phyloP scores from a whole-genome alignment of 2,797 vertebrate species.

The Knipowitschia caucasica region DNA sequence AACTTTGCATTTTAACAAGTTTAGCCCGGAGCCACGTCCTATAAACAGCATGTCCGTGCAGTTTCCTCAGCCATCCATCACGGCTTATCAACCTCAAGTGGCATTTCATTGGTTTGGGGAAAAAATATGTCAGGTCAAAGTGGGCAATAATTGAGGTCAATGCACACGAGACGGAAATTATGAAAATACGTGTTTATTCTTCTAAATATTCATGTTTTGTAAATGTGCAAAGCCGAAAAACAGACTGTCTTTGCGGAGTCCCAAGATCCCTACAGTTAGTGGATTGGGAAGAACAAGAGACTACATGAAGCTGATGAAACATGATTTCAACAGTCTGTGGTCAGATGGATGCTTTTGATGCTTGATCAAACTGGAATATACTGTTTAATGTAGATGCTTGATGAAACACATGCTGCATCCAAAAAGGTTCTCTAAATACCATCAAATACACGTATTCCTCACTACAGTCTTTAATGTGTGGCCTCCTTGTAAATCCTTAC shows the following conservation, averaged over 20 bases:
- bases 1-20: conserved; percentile 54
- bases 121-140: conserved; percentile 15
- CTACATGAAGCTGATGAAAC: too few relatives aligned
- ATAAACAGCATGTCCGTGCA: conserved; percentile 37
- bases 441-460: conserved; percentile 53
- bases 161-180: conserved; percentile 28
- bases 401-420: neutral
- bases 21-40: conserved; percentile 55
- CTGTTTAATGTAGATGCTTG: neutral
- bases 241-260: too few relatives aligned
- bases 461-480: conserved; percentile 51
- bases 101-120: conserved; percentile 17
- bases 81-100: conserved; percentile 25
- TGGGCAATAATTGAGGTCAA: conserved; percentile 26
- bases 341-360: neutral
- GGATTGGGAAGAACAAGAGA: too few relatives aligned
- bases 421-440: conserved; percentile 18
- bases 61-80: conserved; percentile 34
- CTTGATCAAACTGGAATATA: neutral
- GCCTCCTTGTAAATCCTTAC: conserved; percentile 53
- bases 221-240: too few relatives aligned
- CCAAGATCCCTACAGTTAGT: too few relatives aligned
- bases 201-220: neutral
- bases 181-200: conserved; percentile 19
- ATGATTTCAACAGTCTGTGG: too few relatives aligned